phyloP scores from a whole-genome alignment of 2,797 vertebrate species.

The Sciurus vulgaris region DNA sequence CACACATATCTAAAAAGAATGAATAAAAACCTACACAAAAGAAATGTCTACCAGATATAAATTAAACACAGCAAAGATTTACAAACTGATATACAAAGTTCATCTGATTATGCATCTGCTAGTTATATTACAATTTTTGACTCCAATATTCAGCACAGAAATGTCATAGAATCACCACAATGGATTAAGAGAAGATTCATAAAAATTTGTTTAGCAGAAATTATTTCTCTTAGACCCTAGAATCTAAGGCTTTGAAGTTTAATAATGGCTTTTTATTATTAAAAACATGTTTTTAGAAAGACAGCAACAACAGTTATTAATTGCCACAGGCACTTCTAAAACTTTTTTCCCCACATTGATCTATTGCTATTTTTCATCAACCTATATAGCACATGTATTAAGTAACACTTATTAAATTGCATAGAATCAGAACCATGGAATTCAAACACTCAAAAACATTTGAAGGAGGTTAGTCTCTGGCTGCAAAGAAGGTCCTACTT shows the following conservation, averaged over 20 bases:
- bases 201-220: slow-evolving; percentile 63
- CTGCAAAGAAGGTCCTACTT: not conserved
- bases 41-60: not conserved
- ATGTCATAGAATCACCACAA: slow-evolving; percentile 11
- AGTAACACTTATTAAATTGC: slow-evolving; percentile 27
- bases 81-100: not conserved
- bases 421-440: not conserved
- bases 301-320: slow-evolving; percentile 56
- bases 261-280: slow-evolving; percentile 60
- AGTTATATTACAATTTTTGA: slow-evolving; percentile 1
- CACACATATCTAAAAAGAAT: no score
- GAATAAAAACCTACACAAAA: no score
- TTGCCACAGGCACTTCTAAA: slow-evolving; percentile 51
- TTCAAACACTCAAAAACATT: not conserved
- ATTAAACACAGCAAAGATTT: not conserved
- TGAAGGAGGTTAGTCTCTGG: not conserved
- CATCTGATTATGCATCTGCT: not conserved
- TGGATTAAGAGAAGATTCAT: slow-evolving; percentile 26
- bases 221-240: slow-evolving; percentile 28
- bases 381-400: slow-evolving; percentile 18
- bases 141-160: not conserved
- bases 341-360: not conserved
- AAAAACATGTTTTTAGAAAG: slow-evolving; percentile 24
- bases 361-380: slow-evolving; percentile 45
- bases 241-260: slow-evolving; percentile 60